These are phyloP conservation scores for Diachasmimorpha longicaudata DNA, from an alignment of 1,140 invertebrate genomes.

Conservation along the genomic window DNA sequence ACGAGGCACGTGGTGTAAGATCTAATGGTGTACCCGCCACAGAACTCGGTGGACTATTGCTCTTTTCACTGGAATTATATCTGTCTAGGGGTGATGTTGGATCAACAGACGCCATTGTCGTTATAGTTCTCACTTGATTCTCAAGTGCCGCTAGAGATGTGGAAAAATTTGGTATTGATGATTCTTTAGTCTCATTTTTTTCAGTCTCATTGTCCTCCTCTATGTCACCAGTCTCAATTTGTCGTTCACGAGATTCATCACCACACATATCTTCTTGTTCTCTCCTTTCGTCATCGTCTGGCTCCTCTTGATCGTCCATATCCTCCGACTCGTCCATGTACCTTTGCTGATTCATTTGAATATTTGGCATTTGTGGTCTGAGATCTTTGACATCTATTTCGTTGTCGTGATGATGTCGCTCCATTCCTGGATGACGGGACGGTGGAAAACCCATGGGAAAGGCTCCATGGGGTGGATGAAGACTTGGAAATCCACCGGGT, in stretches of 20 bases:
- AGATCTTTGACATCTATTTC: conserved; percentile 50
- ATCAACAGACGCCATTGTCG: conserved; percentile 63
- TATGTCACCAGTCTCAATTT: conserved; percentile 62
- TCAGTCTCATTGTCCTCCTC: conserved; percentile 30
- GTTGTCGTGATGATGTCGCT: conserved; percentile 46
- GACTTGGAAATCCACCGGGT: conserved; percentile 68
- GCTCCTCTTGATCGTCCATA: conserved; percentile 53
- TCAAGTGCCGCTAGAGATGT: conserved; percentile 78
- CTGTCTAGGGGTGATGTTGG: conserved; percentile 53
- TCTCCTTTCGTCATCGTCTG: conserved; percentile 52
- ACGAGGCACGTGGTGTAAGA: conserved; percentile 57
- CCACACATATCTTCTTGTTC: conserved; percentile 57
- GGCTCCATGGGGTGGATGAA: conserved; percentile 64
- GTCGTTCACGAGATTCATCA: conserved; percentile 36
- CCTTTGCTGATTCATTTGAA: conserved; percentile 36
- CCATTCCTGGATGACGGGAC: conserved; percentile 63
- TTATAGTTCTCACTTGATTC: conserved; percentile 75
- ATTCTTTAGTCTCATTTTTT: conserved; percentile 48
- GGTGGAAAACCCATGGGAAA: conserved; percentile 68
- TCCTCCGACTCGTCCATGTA: conserved; percentile 55
- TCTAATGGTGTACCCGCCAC: conserved; percentile 52
- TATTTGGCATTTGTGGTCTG: conserved; percentile 27
- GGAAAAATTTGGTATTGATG: conserved; percentile 65
- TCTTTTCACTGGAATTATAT: conserved; percentile 64
- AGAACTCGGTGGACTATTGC: conserved; percentile 54